Evolutionary conservation across 2,797 vertebrate genomes (phyloP), one percentile per base, ranked within the genome.

Genomic region (Darevskia nairensis): DNA sequence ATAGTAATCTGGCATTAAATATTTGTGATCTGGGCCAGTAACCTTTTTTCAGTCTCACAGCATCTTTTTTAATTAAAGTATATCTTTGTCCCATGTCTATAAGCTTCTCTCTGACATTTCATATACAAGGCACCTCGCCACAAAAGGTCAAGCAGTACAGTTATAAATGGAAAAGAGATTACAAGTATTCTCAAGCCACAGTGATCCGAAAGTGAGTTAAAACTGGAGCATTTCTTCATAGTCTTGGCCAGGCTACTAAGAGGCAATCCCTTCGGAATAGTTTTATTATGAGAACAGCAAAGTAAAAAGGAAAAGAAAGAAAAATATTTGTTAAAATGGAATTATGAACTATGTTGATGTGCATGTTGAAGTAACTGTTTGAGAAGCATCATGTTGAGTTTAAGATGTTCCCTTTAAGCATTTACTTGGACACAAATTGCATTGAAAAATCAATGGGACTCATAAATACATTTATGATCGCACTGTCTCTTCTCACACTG

Each of bases 111-210:
- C 97, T 97, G 97, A 97, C 97, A 97, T 97, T 97, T 97, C 97
- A 97, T 97, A 96, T 97, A 97, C 96, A 97, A 97, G 96, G 96
- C 96, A 97, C 96, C 96, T 97, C 97, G 95, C 96, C 95, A 96
- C 95, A 97, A 97, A 97, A 97, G 97, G 97, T 97, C 97, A 97
- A 96, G 96, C 96, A 96, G 96, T 96, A 97, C 96, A 97, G 97
- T 97, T 97, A 97, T 97, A 97, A 97, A 97, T 97, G 97, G 97
- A 97, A 97, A 97, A 96, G 95, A 97, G 97, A 97, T 97, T 97
- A 97, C 97, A 97, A 96, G 96, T 97, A 96, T 97, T 97, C 96
- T 97, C 96, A 95, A 96, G 95, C 97, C 96, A 97, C 95, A 92
- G 94, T 93, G 95, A 96, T 97, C 96, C 96, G 96, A 96, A 95